Evolutionary conservation across 1,140 invertebrate genomes (phyloP), one percentile per base, ranked within the genome.

Genomic region (Drosophila willistoni): DNA sequence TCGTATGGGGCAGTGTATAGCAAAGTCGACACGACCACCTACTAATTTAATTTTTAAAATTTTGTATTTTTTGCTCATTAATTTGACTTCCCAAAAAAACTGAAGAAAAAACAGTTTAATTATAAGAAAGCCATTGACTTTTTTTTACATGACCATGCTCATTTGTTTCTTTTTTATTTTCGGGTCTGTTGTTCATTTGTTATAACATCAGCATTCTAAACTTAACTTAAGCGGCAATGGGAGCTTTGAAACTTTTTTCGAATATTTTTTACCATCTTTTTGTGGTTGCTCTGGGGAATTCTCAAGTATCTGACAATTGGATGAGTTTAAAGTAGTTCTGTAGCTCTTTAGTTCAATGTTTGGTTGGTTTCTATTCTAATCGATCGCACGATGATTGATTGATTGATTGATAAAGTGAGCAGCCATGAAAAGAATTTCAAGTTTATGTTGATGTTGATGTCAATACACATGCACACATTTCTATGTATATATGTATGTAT

Each of bases 151-250:
- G 69, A 68, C 77, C 66, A 70, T 69, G 29, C 44, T 61, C 10
- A 17, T 61, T 65, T 62, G 42, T 41, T 55, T 36, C 17, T 57
- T 66, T 63, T 1, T 36, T 36, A 34, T 14, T 17, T 44, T 5
- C 7, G 42, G 17, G 5, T 29, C 2, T 51, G 17, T 51, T 51
- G 44, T 78, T 77, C 72, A 78, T 89, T 90, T 89, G 77, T 81
- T 79, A 89, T 89, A 89, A 69, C 84, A 89, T 89, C 84, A 89
- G 85, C 85, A 59, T 89, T 89, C 77, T 80, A 89, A 90, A 89
- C 68, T 89, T 83, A 89, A 89, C 70, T n/a, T n/a, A 71, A 73
- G 67, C 76, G 56, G 56, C 56, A 68, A 68, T 68, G 29, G 17
- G 54, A 22, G 73, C 73, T 76, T 76, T 75, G 62, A 44, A 71